These are phyloP conservation scores for Erebia palarica DNA, from an alignment of 2,888 invertebrate genomes.

Conservation along the genomic window DNA sequence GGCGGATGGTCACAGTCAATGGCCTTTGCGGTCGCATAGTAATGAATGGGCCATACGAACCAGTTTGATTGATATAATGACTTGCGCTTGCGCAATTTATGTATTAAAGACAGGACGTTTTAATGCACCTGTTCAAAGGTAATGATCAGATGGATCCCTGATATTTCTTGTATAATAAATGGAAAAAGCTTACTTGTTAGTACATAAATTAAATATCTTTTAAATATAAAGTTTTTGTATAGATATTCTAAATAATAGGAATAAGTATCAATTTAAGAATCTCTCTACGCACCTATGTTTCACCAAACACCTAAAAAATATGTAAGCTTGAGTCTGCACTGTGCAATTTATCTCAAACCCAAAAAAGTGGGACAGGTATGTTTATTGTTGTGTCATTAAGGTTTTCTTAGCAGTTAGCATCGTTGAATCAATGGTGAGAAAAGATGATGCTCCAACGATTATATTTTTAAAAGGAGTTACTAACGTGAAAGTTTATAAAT, in stretches of 20 bases:
- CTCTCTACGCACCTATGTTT: too few relatives aligned
- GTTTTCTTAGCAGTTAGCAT: background rate
- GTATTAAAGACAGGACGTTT: conserved; percentile 36
- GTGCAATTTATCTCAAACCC: too few relatives aligned
- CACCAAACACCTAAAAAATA: too few relatives aligned
- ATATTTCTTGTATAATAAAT: background rate
- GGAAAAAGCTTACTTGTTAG: too few relatives aligned
- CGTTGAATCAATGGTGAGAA: background rate
- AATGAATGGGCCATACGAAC: conserved; percentile 65
- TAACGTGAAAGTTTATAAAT: background rate
- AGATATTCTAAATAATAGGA: background rate
- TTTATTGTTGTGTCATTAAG: background rate
- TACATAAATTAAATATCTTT: too few relatives aligned
- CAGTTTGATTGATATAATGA: conserved; percentile 44
- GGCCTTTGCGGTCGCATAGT: conserved; percentile 51
- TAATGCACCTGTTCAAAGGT: conserved; percentile 38
- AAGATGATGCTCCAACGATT: background rate
- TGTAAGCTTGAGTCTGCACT: too few relatives aligned
- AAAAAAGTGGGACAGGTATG: too few relatives aligned
- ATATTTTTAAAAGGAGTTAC: background rate
- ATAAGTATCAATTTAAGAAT: background rate
- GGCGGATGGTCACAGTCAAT: conserved; percentile 62
- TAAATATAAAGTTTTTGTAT: too few relatives aligned
- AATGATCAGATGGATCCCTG: conserved; percentile 29
- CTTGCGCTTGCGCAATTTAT: conserved; percentile 42